phyloP scores from a whole-genome alignment of 1,140 invertebrate species.

The Macrosteles quadrilineatus region DNA sequence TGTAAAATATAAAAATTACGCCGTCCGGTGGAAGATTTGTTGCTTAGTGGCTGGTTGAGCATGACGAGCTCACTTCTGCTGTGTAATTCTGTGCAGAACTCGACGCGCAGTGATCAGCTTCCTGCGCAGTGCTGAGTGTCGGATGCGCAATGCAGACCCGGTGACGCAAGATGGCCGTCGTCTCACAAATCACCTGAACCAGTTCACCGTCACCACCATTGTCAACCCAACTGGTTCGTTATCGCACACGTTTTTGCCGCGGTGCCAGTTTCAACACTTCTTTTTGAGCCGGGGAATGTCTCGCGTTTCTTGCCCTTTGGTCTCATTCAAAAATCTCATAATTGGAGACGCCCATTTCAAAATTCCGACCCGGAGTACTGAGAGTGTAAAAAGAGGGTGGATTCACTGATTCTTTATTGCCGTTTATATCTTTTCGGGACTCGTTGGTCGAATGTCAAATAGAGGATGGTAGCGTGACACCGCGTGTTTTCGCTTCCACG shows the following conservation, averaged over 20 bases:
- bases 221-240: constrained; percentile 4
- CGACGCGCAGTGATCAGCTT: no score
- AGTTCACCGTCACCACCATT: constrained; percentile 2
- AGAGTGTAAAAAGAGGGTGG: not conserved
- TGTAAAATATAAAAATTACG: no score
- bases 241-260: constrained; percentile 19
- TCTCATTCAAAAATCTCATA: not conserved
- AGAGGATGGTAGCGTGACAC: no score
- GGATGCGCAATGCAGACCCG: not conserved
- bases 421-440: not conserved
- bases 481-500: no score
- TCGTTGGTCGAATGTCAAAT: no score
- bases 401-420: constrained; percentile 2
- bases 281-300: not conserved
- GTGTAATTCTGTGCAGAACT: no score
- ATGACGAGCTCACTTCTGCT: no score
- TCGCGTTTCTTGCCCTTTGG: not conserved
- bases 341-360: not conserved
- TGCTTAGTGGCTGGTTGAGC: no score
- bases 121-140: no score
- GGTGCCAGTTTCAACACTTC: constrained; percentile 10
- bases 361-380: not conserved
- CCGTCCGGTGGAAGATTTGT: no score
- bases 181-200: no score
- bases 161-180: constrained; percentile 6